Evolutionary conservation across 2,113 vertebrate species (phyloP).

Genomic region (Salvelinus fontinalis): DNA sequence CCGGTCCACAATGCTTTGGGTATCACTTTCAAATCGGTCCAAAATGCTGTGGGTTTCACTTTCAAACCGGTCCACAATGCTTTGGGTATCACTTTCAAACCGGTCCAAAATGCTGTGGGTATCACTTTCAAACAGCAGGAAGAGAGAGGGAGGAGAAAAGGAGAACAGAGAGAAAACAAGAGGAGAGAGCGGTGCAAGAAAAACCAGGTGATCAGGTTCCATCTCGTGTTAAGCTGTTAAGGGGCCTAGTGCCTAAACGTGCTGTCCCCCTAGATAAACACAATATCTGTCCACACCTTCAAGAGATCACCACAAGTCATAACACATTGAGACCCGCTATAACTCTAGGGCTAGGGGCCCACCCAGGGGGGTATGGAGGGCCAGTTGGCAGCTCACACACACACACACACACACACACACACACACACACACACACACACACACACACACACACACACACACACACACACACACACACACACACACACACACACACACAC

Average conservation of each 20-base stretch:
- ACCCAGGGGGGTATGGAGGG: not conserved
- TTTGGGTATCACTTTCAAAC: conserved; percentile 39
- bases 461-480: not conserved
- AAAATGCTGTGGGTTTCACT: conserved; percentile 55
- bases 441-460: not conserved
- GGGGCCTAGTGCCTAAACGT: conserved; percentile 40
- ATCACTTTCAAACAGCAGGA: conserved; percentile 63
- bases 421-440: not conserved
- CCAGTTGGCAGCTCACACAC: not conserved
- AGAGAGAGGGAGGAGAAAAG: conserved; percentile 1
- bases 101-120: conserved; percentile 32
- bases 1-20: too few relatives aligned
- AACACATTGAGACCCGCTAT: conserved; percentile 56
- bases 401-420: not conserved
- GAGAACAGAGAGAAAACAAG: conserved; percentile 8
- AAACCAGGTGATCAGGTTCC: conserved; percentile 52
- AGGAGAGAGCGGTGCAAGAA: conserved; percentile 15
- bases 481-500: too few relatives aligned
- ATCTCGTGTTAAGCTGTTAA: conserved; percentile 64
- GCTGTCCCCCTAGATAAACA: conserved; percentile 61
- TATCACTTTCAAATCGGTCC: conserved; percentile 52
- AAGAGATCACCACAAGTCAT: conserved; percentile 60
- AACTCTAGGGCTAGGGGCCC: conserved; percentile 23
- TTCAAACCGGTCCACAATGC: too few relatives aligned
- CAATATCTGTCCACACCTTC: conserved; percentile 55